Percentiles rank a stretch among this genome's conserved stretches.
phyloP scores from a whole-genome alignment of 2,888 invertebrate species.

The Scrobipalpa atriplicella region DNA sequence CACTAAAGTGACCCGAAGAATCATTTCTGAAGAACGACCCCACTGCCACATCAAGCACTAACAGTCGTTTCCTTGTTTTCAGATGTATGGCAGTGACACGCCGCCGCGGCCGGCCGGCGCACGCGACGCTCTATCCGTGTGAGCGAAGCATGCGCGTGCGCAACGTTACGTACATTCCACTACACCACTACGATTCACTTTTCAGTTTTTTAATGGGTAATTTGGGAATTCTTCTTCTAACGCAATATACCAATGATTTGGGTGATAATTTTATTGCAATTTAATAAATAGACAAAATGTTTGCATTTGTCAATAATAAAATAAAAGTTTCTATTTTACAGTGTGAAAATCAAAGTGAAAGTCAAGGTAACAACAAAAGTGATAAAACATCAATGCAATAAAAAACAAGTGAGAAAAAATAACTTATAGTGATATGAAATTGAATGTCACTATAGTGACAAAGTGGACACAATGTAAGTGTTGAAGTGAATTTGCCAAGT shows the following conservation, averaged over 20 bases:
- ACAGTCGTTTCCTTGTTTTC: conserved; percentile 17
- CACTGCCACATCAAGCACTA: background rate
- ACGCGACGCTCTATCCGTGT: conserved; percentile 11
- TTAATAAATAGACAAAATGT: background rate
- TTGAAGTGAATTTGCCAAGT: conserved; percentile 31
- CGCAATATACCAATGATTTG: no score
- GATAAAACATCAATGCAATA: conserved; percentile 29
- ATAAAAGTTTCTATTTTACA: background rate
- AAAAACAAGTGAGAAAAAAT: conserved; percentile 7
- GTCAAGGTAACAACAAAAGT: conserved; percentile 37
- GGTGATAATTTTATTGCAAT: conserved; percentile 33
- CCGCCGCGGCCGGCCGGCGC: conserved; percentile 23
- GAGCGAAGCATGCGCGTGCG: conserved; percentile 8
- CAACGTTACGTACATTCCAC: conserved; percentile 21
- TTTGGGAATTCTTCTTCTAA: background rate
- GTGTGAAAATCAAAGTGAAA: conserved; percentile 41
- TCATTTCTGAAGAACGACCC: no score
- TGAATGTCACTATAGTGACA: background rate
- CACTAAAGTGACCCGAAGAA: no score
- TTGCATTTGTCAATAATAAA: conserved; percentile 10
- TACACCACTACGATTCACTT: background rate
- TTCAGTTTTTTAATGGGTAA: background rate
- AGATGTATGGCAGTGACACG: conserved; percentile 30
- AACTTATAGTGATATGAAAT: background rate
- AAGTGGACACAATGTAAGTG: conserved; percentile 27